Percentiles rank a stretch among this genome's conserved stretches.
Evolutionary conservation across 2,113 vertebrate species (phyloP).

Genomic region (Tragulus kanchil): DNA sequence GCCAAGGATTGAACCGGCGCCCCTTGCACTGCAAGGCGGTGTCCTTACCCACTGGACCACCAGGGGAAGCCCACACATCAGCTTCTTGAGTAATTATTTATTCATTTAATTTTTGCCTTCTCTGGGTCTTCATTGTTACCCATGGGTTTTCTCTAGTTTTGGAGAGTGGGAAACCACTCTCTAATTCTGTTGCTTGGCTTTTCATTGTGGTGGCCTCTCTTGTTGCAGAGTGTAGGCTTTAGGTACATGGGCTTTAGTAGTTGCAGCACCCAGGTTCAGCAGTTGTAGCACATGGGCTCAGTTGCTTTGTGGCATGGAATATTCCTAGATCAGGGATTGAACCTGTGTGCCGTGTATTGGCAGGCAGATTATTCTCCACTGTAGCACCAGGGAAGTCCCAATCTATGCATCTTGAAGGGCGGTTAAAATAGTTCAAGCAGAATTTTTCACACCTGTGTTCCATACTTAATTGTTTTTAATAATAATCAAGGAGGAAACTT

Average conservation of each 20-base stretch:
- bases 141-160: neutral
- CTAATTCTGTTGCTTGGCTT: neutral
- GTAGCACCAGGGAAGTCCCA: neutral
- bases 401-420: neutral
- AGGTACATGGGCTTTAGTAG: accelerated
- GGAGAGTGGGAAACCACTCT: neutral
- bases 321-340: neutral
- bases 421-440: neutral
- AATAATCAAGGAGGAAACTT: neutral
- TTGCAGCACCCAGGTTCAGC: accelerated
- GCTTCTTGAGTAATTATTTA: neutral
- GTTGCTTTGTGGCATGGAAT: neutral
- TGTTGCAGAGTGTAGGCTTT: neutral
- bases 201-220: accelerated
- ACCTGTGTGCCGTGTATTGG: neutral
- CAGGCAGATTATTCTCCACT: neutral
- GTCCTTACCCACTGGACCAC: too few relatives aligned
- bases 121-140: neutral
- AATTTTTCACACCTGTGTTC: neutral
- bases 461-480: neutral
- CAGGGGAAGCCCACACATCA: too few relatives aligned
- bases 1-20: too few relatives aligned
- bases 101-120: neutral
- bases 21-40: too few relatives aligned
- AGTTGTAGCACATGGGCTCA: neutral